Conservation (phyloP, 2,888 invertebrate species). For the Synergus laeviventris region DNA sequence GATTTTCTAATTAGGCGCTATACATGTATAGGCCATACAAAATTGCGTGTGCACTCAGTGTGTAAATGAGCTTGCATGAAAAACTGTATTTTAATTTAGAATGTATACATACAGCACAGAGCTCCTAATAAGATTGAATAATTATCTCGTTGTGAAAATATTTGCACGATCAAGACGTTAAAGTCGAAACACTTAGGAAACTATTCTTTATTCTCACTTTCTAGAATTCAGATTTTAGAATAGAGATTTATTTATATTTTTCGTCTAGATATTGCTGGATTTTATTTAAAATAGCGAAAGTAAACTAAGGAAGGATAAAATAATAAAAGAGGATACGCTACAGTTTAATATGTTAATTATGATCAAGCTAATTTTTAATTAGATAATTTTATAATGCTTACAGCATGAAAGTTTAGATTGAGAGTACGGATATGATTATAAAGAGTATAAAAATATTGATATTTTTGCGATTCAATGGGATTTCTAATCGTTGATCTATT, state of each 20-base stretch:
- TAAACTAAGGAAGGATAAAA: neutral
- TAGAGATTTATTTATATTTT: neutral
- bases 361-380: constrained; percentile 13
- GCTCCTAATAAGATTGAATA: constrained; percentile 12
- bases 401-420: neutral
- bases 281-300: neutral
- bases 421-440: constrained; percentile 23
- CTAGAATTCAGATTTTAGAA: neutral
- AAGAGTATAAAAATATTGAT: constrained; percentile 12
- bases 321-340: constrained; percentile 28
- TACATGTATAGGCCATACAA: neutral
- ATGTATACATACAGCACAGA: constrained; percentile 12
- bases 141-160: constrained; percentile 16
- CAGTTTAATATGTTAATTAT: constrained; percentile 23
- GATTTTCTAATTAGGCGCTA: constrained; percentile 15
- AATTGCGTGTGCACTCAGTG: neutral
- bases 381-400: constrained; percentile 19
- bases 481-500: constrained; percentile 32
- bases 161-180: neutral
- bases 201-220: constrained; percentile 1
- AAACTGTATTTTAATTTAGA: constrained; percentile 17
- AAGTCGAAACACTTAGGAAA: constrained; percentile 15
- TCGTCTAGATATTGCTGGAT: neutral
- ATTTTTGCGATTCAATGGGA: neutral
- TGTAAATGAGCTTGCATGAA: constrained; percentile 2